Evolutionary conservation across 2,888 invertebrate species (phyloP), one percentile per base, ranked within the genome.

Genomic region (Phorcus lineatus): DNA sequence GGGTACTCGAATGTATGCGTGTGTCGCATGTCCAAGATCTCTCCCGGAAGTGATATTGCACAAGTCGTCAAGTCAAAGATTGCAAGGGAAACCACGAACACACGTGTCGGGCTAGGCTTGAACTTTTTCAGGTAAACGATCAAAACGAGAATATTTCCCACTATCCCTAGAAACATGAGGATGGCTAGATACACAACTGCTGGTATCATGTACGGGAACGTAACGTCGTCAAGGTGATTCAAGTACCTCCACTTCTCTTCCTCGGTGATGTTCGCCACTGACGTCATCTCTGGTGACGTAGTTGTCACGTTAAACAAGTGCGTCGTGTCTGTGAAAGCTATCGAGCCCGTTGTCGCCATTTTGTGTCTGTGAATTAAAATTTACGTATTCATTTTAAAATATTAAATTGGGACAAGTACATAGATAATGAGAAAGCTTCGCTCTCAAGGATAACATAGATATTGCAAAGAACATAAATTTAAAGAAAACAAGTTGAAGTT

Each of bases 31-130:
- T 88, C 89, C 9, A 87, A 85, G 22, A 90, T 86, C 57, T 89
- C 86, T 0, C 86, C 80, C 0, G 90, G 90, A 80, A 89, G 86
- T 0, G 87, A 84, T 4, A 89, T 82, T n/a, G 78, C 80, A 77
- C 88, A 88, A 0, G 88, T 86, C 13, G 88, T 82, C 17, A 89
- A 75, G 75, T 90, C 90, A n/a, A 88, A 85, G 54, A 86, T 85
- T 1, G 86, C 89, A 22, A 90, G 81, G 70, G 86, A 86, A 9
- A 89, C 70, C 67, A 89, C 88, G 80, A 88, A 89, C 36, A 85
- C 84, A n/a, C 88, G 82, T 17, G 88, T 86, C 2, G 88, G 86
- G 17, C 88, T 87, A 0, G 86, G 83, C 28, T 85, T 85, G 79
- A 89, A 88, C 62, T 85, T 85, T 7, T 80, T 82, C 2, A 86